phyloP scores from a whole-genome alignment of 2,888 invertebrate genomes.

The Pachliopta kotzebuea region DNA sequence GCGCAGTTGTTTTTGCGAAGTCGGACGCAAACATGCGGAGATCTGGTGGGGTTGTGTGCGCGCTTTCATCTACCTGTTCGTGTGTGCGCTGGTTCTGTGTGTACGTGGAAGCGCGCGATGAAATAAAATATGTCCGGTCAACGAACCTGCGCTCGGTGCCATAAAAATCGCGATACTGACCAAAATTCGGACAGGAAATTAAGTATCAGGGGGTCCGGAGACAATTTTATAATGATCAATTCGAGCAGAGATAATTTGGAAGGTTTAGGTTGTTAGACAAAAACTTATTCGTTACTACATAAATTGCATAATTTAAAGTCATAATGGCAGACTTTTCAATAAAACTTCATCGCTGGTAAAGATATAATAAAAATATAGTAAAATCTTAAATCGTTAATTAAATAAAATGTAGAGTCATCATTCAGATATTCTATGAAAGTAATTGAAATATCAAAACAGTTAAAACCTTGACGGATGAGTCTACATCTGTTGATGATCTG shows the following conservation, averaged over 20 bases:
- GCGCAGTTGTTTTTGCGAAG: conserved; percentile 67
- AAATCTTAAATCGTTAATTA: too few species aligned
- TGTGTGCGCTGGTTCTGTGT: conserved; percentile 67
- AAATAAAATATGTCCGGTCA: conserved; percentile 81
- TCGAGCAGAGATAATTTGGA: too few species aligned
- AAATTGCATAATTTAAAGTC: too few species aligned
- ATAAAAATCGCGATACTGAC: conserved; percentile 79
- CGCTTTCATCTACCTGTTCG: conserved; percentile 51
- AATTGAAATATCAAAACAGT: too few species aligned
- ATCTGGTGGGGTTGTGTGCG: conserved; percentile 56
- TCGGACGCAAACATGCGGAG: conserved; percentile 69
- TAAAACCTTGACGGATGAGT: conserved; percentile 5
- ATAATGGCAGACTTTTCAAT: too few species aligned
- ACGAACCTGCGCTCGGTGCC: conserved; percentile 76
- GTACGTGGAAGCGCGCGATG: conserved; percentile 80
- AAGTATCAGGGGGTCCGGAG: conserved; percentile 36
- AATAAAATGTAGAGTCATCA: too few species aligned
- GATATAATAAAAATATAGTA: too few species aligned
- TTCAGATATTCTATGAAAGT: too few species aligned
- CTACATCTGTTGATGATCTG: conserved; percentile 18
- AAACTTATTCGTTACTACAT: too few species aligned
- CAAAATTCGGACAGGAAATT: conserved; percentile 71
- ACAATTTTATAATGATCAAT: conserved; percentile 1
- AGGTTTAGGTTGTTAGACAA: too few species aligned
- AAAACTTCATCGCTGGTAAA: too few species aligned